These are phyloP conservation scores for Nycteola revayana DNA, from an alignment of 2,888 invertebrate species.

Conservation along the genomic window DNA sequence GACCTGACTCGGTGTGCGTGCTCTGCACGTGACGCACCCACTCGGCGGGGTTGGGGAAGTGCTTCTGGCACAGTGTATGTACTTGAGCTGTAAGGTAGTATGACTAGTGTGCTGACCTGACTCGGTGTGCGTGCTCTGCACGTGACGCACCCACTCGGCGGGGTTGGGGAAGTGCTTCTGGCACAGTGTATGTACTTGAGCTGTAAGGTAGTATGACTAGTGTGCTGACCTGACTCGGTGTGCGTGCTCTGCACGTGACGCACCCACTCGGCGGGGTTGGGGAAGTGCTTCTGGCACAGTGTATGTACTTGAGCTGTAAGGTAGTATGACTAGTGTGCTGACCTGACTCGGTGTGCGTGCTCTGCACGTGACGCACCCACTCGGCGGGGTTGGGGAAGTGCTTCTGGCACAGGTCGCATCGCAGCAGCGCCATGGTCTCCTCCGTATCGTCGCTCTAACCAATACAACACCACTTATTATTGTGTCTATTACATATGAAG, in stretches of 20 bases:
- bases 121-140: constrained; percentile 88
- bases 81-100: constrained; percentile 79
- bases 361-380: constrained; percentile 94
- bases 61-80: constrained; percentile 88
- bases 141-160: constrained; percentile 91
- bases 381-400: constrained; percentile 90
- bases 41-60: constrained; percentile 90
- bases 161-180: constrained; percentile 91
- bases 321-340: constrained; percentile 19
- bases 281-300: constrained; percentile 88
- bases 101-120: constrained; percentile 80
- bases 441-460: constrained; percentile 87
- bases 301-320: too few relatives aligned
- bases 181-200: too few relatives aligned
- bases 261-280: constrained; percentile 93
- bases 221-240: constrained; percentile 84
- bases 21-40: constrained; percentile 92
- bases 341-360: constrained; percentile 89
- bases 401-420: constrained; percentile 90
- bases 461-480: too few relatives aligned
- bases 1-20: constrained; percentile 86
- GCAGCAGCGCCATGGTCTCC: constrained; percentile 87
- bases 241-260: constrained; percentile 92
- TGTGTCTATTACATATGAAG: too few relatives aligned
- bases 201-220: too few relatives aligned